phyloP scores from a whole-genome alignment of 1,140 invertebrate genomes.

The Drosophila sucinea region DNA sequence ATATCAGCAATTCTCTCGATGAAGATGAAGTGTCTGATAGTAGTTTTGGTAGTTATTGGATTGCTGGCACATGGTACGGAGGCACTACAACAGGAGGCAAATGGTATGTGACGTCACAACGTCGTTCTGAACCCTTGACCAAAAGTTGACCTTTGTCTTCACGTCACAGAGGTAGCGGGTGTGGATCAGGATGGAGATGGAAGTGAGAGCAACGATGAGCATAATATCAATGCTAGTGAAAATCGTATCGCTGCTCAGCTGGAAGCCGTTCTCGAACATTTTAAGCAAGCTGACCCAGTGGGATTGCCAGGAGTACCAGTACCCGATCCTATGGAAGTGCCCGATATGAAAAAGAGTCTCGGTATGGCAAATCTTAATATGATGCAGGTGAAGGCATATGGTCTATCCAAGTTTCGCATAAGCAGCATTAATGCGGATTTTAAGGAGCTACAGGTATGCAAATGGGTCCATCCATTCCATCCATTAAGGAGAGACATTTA shows the following conservation, averaged over 20 bases:
- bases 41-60: slow-evolving; percentile 35
- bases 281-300: slow-evolving; percentile 90
- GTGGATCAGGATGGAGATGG: slow-evolving; percentile 33
- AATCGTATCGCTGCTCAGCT: slow-evolving; percentile 89
- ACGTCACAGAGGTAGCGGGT: slow-evolving; percentile 4
- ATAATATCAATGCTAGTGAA: slow-evolving; percentile 84
- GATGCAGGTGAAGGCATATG: slow-evolving; percentile 88
- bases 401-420: slow-evolving; percentile 91
- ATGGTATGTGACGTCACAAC: slow-evolving; percentile 40
- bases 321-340: slow-evolving; percentile 91
- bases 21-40: slow-evolving; percentile 60
- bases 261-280: slow-evolving; percentile 90
- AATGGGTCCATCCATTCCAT: not conserved
- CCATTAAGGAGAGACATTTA: not conserved
- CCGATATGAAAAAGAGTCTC: slow-evolving; percentile 89
- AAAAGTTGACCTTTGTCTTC: slow-evolving; percentile 50
- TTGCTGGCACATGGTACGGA: slow-evolving; percentile 32
- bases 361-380: slow-evolving; percentile 89
- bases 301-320: slow-evolving; percentile 90
- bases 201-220: slow-evolving; percentile 51
- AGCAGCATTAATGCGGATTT: slow-evolving; percentile 87
- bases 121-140: not conserved
- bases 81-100: slow-evolving; percentile 38
- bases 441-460: slow-evolving; percentile 86
- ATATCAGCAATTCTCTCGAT: slow-evolving; percentile 14